Percentiles rank a stretch among this genome's conserved stretches.
Conservation (phyloP, 2,888 invertebrate species). For the Eulithis prunata region DNA sequence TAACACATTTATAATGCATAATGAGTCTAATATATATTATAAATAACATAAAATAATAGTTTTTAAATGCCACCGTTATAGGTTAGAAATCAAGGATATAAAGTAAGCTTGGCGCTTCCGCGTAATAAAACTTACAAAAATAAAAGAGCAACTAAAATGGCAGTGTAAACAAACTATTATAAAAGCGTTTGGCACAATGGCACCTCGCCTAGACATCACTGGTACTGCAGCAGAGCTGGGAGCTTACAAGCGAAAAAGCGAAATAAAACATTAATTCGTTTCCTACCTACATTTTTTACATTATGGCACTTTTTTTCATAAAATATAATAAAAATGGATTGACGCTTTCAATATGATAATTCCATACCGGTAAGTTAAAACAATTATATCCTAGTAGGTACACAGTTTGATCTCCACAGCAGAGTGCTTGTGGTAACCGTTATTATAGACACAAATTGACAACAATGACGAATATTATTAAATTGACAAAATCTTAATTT, state of each 20-base stretch:
- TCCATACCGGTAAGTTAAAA: constrained; percentile 52
- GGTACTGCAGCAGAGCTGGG: constrained; percentile 7
- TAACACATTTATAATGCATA: constrained; percentile 43
- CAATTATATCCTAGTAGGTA: constrained; percentile 54
- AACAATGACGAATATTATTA: constrained; percentile 21
- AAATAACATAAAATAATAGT: constrained; percentile 27
- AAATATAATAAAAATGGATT: constrained; percentile 48
- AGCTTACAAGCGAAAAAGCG: constrained; percentile 38
- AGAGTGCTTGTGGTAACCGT: not conserved
- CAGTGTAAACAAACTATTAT: constrained; percentile 45
- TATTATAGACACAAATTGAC: constrained; percentile 24
- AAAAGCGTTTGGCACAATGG: constrained; percentile 32
- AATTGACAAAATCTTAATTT: constrained; percentile 25
- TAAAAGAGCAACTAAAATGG: constrained; percentile 43
- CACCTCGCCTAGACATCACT: constrained; percentile 15
- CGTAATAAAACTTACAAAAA: constrained; percentile 34
- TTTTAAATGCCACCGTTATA: constrained; percentile 52
- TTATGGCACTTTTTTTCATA: constrained; percentile 43
- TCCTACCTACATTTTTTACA: constrained; percentile 68
- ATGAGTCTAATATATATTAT: constrained; percentile 24
- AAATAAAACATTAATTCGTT: constrained; percentile 52
- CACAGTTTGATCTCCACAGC: constrained; percentile 11
- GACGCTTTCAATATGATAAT: constrained; percentile 13
- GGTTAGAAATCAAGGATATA: constrained; percentile 10
- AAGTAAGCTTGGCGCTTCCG: constrained; percentile 9